Base-by-base conservation (phyloP, 2,888 invertebrate genomes). In the Macrosoma leucophasiata region DNA sequence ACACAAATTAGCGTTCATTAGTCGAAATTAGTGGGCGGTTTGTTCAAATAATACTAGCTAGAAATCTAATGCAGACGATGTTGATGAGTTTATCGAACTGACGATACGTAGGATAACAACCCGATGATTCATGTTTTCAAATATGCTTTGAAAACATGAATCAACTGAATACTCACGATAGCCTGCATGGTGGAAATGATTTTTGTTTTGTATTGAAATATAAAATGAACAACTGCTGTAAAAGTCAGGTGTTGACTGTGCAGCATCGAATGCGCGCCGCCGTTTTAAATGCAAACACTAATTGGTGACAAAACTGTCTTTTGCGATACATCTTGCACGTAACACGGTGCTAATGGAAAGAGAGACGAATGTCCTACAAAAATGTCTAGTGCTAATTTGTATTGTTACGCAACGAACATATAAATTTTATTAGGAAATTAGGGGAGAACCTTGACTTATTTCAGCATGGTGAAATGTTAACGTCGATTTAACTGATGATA, bases 321-420 rank as follows among this genome's bases (percentile, higher is more conserved):
- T 53, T 53, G 36, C 51, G 23, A 33, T 36, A 22, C 34, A 25
- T 29, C 28, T 25, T 43, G 39, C 45, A 47, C 59, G 62, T 67
- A 71, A 71, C 53, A 49, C 39, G 50, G 77, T 78, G 81, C 73
- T 82, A 82, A 82, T 78, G 43, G 57, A 59, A 51, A 52, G 52
- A 63, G 55, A 63, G 56, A 51, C 53, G 49, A 34, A 37, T 50
- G 62, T 53, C 62, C 59, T 43, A 66, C 57, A 51, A 60, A 63
- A 49, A 49, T 53, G 42, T 54, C 55, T 41, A 55, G 50, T 58
- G 53, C 55, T 59, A 52, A 52, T 47, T 43, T 15, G 24, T 34
- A 39, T 33, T 46, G 30, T 51, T 48, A 34, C 40, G 37, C 39
- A 39, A 48, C n/a, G 38, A 35, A 7, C 24, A 29, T 34, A 19